Evolutionary conservation across 1,140 invertebrate genomes (phyloP).

Genomic region (Hesperophylax magnus): DNA sequence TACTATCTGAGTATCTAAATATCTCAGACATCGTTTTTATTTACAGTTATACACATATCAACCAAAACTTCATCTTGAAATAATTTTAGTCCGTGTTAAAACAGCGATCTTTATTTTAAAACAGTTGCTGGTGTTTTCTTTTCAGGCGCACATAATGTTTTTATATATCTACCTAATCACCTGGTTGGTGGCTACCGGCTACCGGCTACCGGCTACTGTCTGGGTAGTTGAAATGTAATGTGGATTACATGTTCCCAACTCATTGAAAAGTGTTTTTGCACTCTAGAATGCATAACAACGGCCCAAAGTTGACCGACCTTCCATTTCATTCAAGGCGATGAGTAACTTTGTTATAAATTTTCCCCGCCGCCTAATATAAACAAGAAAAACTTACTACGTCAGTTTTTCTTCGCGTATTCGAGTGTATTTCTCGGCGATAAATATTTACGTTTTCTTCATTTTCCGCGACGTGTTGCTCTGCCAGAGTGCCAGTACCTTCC

Average conservation of each 20-base stretch:
- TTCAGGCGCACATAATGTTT: neutral
- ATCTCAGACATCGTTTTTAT: no score
- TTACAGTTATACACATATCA: no score
- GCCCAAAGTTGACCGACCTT: constrained; percentile 30
- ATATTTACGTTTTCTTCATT: constrained; percentile 40
- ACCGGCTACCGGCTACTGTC: neutral
- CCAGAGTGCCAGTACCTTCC: no score
- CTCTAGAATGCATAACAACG: constrained; percentile 8
- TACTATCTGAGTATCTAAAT: no score
- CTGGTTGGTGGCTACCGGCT: neutral
- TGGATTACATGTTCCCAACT: constrained; percentile 9
- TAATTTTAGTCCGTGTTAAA: no score
- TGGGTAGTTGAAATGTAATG: constrained; percentile 3
- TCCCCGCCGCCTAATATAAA: constrained; percentile 17
- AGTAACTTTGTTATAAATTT: constrained; percentile 35
- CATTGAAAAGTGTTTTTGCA: constrained; percentile 22
- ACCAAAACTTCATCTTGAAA: no score
- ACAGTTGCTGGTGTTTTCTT: neutral
- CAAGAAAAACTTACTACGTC: constrained; percentile 26
- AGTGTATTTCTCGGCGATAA: constrained; percentile 27
- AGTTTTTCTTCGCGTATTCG: constrained; percentile 23
- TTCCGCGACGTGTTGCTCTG: constrained; percentile 2
- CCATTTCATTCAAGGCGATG: constrained; percentile 29
- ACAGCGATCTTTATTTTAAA: no score
- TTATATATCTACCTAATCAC: neutral